Evolutionary conservation across 2,797 vertebrate genomes (phyloP).

Genomic region (Crocidura indochinensis): DNA sequence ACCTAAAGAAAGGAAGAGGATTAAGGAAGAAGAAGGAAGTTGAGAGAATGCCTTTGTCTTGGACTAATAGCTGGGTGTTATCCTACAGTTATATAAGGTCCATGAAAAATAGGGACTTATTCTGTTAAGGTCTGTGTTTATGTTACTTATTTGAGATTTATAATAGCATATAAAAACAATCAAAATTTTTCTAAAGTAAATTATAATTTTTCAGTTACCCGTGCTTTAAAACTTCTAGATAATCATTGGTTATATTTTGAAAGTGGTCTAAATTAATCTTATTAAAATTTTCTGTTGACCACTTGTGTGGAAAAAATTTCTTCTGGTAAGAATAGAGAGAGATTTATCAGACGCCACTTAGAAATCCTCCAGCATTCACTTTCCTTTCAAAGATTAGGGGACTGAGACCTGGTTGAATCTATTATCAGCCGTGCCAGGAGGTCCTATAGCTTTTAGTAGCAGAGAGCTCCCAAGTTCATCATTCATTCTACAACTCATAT

Average conservation of each 20-base stretch:
- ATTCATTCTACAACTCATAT: neutral
- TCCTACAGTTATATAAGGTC: neutral
- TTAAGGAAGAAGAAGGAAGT: too few relatives aligned
- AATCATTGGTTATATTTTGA: conserved; percentile 36
- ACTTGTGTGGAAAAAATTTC: neutral
- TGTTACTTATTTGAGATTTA: neutral
- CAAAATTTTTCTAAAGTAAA: neutral
- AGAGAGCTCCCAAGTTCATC: neutral
- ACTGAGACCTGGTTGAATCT: neutral
- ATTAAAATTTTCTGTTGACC: neutral
- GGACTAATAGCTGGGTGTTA: too few relatives aligned
- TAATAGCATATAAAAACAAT: neutral
- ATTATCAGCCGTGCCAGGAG: neutral
- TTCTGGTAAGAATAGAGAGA: conserved; percentile 5
- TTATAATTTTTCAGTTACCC: conserved; percentile 28
- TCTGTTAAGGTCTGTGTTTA: neutral
- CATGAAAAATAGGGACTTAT: neutral
- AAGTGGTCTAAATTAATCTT: conserved; percentile 11
- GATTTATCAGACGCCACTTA: neutral
- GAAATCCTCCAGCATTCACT: neutral
- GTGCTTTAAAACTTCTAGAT: neutral
- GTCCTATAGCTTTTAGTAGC: neutral
- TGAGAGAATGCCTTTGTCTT: too few relatives aligned
- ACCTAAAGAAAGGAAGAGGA: too few relatives aligned
- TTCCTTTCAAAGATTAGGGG: conserved; percentile 17